These are phyloP conservation scores for Vidua chalybeata DNA, from an alignment of 2,113 vertebrate genomes.

Conservation along the genomic window DNA sequence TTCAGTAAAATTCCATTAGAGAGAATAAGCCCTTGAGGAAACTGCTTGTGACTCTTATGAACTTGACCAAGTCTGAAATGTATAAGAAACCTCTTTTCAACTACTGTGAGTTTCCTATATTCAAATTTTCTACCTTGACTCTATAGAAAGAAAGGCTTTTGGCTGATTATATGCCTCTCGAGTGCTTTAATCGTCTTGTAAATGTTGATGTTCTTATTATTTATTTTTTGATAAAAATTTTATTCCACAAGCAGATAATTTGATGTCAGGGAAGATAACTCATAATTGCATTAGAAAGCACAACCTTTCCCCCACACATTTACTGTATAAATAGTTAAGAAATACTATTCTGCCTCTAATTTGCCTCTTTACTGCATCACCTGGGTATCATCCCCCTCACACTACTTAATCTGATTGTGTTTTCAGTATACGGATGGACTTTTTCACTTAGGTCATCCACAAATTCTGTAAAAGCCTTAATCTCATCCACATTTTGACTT, in stretches of 20 bases:
- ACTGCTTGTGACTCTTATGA: constrained; percentile 40
- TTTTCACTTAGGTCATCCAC: not conserved
- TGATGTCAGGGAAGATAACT: not conserved
- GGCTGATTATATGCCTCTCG: not conserved
- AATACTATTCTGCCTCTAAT: not conserved
- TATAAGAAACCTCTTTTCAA: not conserved
- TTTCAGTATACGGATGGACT: not conserved
- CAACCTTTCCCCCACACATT: not conserved
- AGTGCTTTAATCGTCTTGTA: not conserved
- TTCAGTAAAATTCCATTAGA: constrained; percentile 63
- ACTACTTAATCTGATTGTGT: not conserved
- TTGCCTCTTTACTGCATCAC: not conserved
- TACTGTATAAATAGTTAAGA: not conserved
- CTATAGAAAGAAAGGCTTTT: not conserved
- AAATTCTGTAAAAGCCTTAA: not conserved
- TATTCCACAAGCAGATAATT: not conserved
- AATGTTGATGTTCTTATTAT: not conserved
- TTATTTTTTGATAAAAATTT: not conserved
- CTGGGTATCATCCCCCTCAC: not conserved
- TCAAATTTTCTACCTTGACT: not conserved
- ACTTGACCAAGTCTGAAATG: constrained; percentile 28
- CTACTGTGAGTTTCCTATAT: not conserved
- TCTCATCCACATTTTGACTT: not conserved
- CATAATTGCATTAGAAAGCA: not conserved
- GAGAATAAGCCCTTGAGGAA: constrained; percentile 59